A percentile compares a stretch with the other conserved stretches of the same genome.
phyloP scores from a whole-genome alignment of 2,888 invertebrate species.

The Apamea sordens region DNA sequence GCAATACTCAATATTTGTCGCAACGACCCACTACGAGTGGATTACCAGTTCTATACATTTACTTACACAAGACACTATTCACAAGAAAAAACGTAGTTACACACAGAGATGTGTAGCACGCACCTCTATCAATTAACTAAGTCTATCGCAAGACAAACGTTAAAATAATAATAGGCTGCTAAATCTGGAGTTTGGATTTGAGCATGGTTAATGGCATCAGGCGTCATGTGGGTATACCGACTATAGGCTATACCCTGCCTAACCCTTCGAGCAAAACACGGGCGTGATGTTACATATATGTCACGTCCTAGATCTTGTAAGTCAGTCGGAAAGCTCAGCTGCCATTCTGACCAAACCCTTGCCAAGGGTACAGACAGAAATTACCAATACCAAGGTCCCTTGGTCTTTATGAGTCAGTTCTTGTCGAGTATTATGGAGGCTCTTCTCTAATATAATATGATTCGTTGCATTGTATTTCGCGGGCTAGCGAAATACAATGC shows the following conservation, averaged over 20 bases:
- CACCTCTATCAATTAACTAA: background rate
- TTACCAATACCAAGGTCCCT: background rate
- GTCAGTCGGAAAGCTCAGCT: background rate
- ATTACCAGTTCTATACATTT: constrained; percentile 31
- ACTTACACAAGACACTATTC: constrained; percentile 26
- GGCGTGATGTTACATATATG: background rate
- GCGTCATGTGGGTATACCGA: background rate
- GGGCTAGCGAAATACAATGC: no score
- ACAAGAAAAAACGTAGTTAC: constrained; percentile 21
- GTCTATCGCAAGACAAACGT: background rate
- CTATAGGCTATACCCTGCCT: background rate
- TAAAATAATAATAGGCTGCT: background rate
- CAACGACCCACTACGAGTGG: constrained; percentile 23
- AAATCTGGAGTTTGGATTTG: background rate
- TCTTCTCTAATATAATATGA: no score
- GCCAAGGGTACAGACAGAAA: no score
- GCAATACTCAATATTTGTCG: constrained; percentile 60
- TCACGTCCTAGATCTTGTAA: background rate
- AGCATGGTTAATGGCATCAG: background rate
- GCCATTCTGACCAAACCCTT: no score
- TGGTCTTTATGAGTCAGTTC: background rate
- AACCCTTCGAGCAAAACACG: background rate
- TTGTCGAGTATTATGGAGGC: background rate
- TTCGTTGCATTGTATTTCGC: no score
- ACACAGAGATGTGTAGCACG: background rate